phyloP scores from a whole-genome alignment of 2,888 invertebrate species.

The Drosophila ezoana region DNA sequence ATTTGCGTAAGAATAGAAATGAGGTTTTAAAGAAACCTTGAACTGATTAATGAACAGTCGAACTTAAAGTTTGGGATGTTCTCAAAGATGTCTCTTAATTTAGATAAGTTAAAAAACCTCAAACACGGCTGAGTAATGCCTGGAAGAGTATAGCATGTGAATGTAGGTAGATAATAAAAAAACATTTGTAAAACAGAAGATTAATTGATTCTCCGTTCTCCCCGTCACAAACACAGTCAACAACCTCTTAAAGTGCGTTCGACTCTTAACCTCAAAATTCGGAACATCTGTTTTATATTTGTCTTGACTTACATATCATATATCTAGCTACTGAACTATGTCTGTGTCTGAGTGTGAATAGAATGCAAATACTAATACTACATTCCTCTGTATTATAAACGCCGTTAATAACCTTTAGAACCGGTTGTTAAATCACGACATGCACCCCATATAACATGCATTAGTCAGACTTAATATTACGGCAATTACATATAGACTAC shows the following conservation, averaged over 20 bases:
- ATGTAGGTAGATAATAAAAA: background rate
- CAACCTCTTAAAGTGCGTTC: conserved; percentile 16
- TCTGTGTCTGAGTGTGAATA: background rate
- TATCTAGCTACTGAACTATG: background rate
- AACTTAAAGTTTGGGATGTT: too few relatives aligned
- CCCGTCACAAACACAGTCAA: background rate
- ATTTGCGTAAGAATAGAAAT: conserved; percentile 1
- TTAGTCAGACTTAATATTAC: conserved; percentile 18
- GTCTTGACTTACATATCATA: background rate
- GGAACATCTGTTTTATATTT: background rate
- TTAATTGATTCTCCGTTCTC: conserved; percentile 1
- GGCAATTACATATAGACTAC: conserved; percentile 10
- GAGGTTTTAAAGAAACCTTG: background rate
- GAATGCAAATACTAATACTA: background rate
- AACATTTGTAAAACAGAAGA: background rate
- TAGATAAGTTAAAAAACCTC: background rate
- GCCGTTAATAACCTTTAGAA: conserved; percentile 8
- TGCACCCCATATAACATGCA: background rate
- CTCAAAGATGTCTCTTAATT: too few relatives aligned
- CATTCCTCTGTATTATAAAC: background rate
- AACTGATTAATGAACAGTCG: background rate
- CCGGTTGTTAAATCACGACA: conserved; percentile 16
- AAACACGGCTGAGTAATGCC: background rate
- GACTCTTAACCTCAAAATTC: background rate
- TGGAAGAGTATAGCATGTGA: background rate